These are phyloP conservation scores for Bovichtus diacanthus DNA, from an alignment of 2,797 vertebrate genomes.

Conservation along the genomic window DNA sequence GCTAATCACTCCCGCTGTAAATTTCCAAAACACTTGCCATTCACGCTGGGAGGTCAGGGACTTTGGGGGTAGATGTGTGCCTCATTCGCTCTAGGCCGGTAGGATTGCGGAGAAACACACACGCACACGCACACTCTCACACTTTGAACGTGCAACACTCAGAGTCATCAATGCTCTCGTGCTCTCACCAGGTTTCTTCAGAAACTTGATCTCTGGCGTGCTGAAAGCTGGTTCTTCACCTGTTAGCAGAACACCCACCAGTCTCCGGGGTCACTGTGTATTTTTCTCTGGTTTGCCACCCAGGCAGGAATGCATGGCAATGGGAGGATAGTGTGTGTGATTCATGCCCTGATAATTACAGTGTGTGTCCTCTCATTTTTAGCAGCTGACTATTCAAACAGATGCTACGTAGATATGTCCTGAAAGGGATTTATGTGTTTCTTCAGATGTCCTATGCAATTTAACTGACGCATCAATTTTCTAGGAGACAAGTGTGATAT, in stretches of 20 bases:
- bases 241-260: constrained; percentile 76
- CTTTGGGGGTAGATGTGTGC: constrained; percentile 63
- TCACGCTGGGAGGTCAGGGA: constrained; percentile 77
- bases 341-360: constrained; percentile 79
- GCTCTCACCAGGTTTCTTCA: constrained; percentile 62
- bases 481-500: constrained; percentile 5
- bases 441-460: constrained; percentile 14
- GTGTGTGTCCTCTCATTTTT: constrained; percentile 68
- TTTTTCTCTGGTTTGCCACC: constrained; percentile 78
- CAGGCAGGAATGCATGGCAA: constrained; percentile 66
- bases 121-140: constrained; percentile 24
- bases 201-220: constrained; percentile 78
- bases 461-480: neutral
- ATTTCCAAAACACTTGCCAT: constrained; percentile 72
- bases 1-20: constrained; percentile 76
- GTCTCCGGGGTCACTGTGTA: constrained; percentile 67
- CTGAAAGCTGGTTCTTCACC: constrained; percentile 80
- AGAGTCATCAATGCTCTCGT: constrained; percentile 71
- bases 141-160: constrained; percentile 73
- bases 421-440: constrained; percentile 36
- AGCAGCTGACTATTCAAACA: constrained; percentile 75
- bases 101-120: constrained; percentile 40
- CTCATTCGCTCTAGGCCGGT: constrained; percentile 53
- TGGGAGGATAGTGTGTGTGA: constrained; percentile 69
- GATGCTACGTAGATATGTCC: constrained; percentile 56